phyloP scores from a whole-genome alignment of 2,113 vertebrate genomes.

The Ochotona curzoniae region DNA sequence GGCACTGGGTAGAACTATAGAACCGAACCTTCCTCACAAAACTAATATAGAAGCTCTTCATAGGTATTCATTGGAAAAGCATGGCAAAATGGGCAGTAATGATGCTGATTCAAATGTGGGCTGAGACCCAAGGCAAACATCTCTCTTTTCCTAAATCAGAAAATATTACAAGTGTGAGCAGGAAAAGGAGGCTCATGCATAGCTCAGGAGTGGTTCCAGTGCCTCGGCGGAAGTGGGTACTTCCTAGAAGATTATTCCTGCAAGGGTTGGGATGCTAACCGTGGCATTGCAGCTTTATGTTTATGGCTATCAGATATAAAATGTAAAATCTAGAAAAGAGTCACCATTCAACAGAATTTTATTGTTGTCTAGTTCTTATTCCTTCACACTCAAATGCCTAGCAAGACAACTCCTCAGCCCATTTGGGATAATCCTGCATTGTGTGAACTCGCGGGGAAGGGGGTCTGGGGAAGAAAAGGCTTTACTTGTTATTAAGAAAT shows the following conservation, averaged over 20 bases:
- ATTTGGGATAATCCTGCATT: neutral
- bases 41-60: neutral
- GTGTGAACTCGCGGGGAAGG: neutral
- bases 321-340: constrained; percentile 1
- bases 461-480: neutral
- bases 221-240: neutral
- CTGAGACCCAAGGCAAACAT: neutral
- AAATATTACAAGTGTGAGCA: neutral
- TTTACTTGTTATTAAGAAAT: neutral
- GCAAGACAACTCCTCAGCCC: neutral
- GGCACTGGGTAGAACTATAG: neutral
- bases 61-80: constrained; percentile 44
- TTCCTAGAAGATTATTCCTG: neutral
- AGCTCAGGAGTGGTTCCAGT: neutral
- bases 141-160: neutral
- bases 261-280: neutral
- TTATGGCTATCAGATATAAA: neutral
- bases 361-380: neutral
- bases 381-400: neutral
- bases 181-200: neutral
- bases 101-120: neutral
- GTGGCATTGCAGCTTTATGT: too few species aligned
- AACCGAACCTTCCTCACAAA: neutral
- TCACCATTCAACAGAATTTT: neutral
- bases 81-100: constrained; percentile 8